These are phyloP conservation scores for Drosophila mulleri DNA, from an alignment of 2,888 invertebrate genomes.

Conservation along the genomic window DNA sequence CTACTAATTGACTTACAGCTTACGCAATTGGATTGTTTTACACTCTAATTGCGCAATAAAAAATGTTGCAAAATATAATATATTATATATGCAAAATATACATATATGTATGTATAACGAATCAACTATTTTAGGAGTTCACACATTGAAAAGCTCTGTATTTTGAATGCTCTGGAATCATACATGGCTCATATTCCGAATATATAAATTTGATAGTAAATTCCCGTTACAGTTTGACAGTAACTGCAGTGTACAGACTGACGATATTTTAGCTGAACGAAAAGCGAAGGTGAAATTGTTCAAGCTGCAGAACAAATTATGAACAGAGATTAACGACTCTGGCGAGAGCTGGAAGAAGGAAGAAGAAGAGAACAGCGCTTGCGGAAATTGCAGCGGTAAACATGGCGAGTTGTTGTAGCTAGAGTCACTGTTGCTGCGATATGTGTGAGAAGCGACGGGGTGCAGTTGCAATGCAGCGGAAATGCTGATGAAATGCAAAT, in stretches of 20 bases:
- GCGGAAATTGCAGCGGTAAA: constrained; percentile 55
- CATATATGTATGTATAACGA: too few species aligned
- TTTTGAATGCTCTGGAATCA: background rate
- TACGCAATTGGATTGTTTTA: too few species aligned
- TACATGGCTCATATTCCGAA: background rate
- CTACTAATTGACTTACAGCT: too few species aligned
- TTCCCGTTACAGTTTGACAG: background rate
- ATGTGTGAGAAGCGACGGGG: constrained; percentile 14
- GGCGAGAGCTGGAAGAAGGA: background rate
- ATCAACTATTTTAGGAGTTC: too few species aligned
- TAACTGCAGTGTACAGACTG: too few species aligned
- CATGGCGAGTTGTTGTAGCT: constrained; percentile 19
- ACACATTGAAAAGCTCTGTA: too few species aligned
- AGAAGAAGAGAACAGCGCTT: constrained; percentile 20
- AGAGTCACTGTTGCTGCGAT: constrained; percentile 23
- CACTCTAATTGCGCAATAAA: too few species aligned
- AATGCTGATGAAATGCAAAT: constrained; percentile 63
- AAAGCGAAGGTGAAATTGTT: background rate
- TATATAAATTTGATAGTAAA: too few species aligned
- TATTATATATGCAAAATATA: too few species aligned
- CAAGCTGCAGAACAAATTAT: background rate
- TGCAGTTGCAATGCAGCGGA: constrained; percentile 27
- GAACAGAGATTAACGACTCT: constrained; percentile 3
- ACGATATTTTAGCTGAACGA: background rate
- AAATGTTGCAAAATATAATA: too few species aligned